These are phyloP conservation scores for Acomys russatus DNA, from an alignment of 2,797 vertebrate genomes.

Conservation along the genomic window DNA sequence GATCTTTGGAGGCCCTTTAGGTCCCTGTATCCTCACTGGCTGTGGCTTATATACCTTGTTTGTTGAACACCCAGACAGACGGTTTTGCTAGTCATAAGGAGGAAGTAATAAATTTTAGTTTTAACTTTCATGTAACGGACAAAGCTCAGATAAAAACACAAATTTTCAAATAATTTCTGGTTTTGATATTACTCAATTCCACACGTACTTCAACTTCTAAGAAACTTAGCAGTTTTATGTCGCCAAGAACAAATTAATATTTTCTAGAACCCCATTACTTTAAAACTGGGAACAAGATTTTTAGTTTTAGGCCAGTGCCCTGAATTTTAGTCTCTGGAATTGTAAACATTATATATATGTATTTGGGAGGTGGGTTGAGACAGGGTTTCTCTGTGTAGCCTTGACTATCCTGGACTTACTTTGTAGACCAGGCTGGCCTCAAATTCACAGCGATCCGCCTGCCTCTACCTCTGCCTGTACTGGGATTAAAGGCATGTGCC, in stretches of 20 bases:
- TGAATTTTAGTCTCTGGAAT: background rate
- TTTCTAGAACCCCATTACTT: background rate
- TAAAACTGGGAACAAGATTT: background rate
- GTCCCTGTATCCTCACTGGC: background rate
- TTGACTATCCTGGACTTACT: too few species aligned
- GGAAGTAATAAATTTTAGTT: background rate
- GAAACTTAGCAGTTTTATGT: background rate
- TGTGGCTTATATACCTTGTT: background rate
- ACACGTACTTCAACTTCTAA: background rate
- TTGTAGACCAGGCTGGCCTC: too few species aligned
- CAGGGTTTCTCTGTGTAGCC: too few species aligned
- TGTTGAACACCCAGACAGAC: background rate
- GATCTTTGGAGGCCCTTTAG: background rate
- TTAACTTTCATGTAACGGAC: background rate
- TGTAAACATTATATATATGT: background rate
- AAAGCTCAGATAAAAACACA: background rate
- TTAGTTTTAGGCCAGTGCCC: background rate
- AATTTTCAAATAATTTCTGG: background rate
- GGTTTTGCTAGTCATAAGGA: background rate
- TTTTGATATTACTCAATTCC: background rate
- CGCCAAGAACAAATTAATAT: background rate
- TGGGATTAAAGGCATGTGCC: too few species aligned
- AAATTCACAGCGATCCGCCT: too few species aligned
- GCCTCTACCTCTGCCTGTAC: too few species aligned
- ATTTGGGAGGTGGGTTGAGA: too few species aligned